Conservation (phyloP, 2,888 invertebrate genomes). For the Drosophila crucigera region DNA sequence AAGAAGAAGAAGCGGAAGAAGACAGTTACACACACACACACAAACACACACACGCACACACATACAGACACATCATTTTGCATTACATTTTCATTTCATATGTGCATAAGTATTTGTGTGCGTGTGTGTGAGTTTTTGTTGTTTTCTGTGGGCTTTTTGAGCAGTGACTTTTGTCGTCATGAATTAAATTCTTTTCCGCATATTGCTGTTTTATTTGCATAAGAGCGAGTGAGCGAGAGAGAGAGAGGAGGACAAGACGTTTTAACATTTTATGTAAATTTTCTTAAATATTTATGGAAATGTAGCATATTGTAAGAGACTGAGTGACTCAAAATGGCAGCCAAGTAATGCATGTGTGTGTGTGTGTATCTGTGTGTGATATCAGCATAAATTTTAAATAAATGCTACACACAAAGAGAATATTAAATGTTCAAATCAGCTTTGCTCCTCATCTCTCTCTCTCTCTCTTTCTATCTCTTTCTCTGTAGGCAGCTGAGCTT, state of each 20-base stretch:
- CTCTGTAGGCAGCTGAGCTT: slow-evolving; percentile 22
- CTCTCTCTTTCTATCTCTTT: not conserved
- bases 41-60: not conserved
- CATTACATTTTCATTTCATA: slow-evolving; percentile 65
- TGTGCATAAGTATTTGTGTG: slow-evolving; percentile 11
- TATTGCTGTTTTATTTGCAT: slow-evolving; percentile 28
- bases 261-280: slow-evolving; percentile 79
- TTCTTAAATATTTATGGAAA: slow-evolving; percentile 82
- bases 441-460: slow-evolving; percentile 8
- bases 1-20: not conserved
- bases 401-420: slow-evolving; percentile 75
- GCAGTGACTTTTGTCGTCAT: slow-evolving; percentile 79
- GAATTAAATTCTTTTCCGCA: slow-evolving; percentile 71
- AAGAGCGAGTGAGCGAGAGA: not conserved
- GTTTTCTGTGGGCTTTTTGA: slow-evolving; percentile 72
- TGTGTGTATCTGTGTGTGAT: slow-evolving; percentile 53
- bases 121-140: slow-evolving; percentile 21
- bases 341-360: slow-evolving; percentile 50
- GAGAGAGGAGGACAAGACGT: slow-evolving; percentile 34
- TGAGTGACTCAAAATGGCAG: slow-evolving; percentile 76
- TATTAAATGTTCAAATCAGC: slow-evolving; percentile 64
- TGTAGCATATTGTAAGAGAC: slow-evolving; percentile 80
- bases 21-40: not conserved
- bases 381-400: slow-evolving; percentile 80
- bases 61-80: slow-evolving; percentile 63